These are phyloP conservation scores for Monoplex corrugatus DNA, from an alignment of 2,888 invertebrate species.

Conservation along the genomic window DNA sequence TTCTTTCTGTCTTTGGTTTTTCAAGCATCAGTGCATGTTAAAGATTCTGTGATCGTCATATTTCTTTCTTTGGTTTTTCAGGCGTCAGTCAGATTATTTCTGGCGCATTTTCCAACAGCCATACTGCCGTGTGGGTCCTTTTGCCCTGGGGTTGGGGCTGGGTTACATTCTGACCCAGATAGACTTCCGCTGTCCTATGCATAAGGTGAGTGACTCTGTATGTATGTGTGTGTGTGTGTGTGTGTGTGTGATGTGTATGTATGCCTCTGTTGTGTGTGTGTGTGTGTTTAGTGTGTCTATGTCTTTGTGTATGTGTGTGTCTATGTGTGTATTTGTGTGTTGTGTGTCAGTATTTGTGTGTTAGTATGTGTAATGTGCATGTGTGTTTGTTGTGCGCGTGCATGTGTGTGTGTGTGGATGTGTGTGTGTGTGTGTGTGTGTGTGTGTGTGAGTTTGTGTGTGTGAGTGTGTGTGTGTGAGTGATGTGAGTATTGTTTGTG, in stretches of 20 bases:
- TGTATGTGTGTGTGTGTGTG: neutral
- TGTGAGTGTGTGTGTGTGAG: neutral
- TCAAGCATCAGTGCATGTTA: neutral
- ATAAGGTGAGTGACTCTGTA: constrained; percentile 6
- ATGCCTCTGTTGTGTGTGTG: neutral
- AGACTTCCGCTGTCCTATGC: constrained; percentile 26
- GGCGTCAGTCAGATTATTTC: constrained; percentile 48
- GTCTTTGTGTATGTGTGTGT: neutral
- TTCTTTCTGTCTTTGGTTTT: neutral
- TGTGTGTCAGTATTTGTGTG: neutral
- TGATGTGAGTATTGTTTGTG: neutral
- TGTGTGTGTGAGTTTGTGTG: neutral
- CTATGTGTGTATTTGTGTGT: neutral
- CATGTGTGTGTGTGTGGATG: neutral
- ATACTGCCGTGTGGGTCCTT: constrained; percentile 44
- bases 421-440: neutral
- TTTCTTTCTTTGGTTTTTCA: neutral
- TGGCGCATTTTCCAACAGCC: constrained; percentile 46
- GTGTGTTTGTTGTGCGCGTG: neutral
- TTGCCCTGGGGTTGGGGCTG: constrained; percentile 46
- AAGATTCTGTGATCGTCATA: too few relatives aligned
- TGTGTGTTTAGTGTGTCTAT: neutral
- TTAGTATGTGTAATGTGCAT: neutral
- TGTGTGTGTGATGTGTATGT: neutral
- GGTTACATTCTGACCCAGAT: constrained; percentile 39